Conservation (phyloP, 2,888 invertebrate species). For the Sphaerophoria taeniata region DNA sequence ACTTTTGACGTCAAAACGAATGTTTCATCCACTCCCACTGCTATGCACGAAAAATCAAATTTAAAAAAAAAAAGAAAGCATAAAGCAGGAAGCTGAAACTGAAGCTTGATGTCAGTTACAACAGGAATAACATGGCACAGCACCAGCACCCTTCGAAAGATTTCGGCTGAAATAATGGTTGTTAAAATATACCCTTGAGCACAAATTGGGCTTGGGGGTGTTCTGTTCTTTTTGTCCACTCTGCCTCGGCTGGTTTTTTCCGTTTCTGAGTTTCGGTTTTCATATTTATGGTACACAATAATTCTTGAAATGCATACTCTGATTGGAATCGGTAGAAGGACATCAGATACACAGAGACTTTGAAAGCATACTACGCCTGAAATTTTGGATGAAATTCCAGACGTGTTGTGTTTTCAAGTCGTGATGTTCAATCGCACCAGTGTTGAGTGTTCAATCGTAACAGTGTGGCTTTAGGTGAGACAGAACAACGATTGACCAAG, state of each 20-base stretch:
- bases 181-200: background rate
- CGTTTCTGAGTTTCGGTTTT: conserved; percentile 43
- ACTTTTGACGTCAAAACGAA: background rate
- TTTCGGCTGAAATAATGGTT: background rate
- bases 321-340: conserved; percentile 7
- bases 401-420: no score
- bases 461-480: no score
- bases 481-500: no score
- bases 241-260: background rate
- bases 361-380: no score
- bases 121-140: conserved; percentile 1
- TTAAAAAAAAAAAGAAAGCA: conserved; percentile 12
- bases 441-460: no score
- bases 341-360: no score
- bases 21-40: background rate
- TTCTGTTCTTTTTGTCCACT: conserved; percentile 18
- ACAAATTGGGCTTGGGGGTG: conserved; percentile 45
- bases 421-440: no score
- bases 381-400: no score
- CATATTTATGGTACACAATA: conserved; percentile 58
- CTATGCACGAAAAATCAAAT: conserved; percentile 5
- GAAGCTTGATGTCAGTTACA: background rate
- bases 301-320: conserved; percentile 42
- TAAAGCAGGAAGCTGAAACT: conserved; percentile 9
- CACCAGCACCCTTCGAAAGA: conserved; percentile 2